Base-by-base conservation (phyloP, 2,113 vertebrate genomes). In the Nyctibius bracteatus region DNA sequence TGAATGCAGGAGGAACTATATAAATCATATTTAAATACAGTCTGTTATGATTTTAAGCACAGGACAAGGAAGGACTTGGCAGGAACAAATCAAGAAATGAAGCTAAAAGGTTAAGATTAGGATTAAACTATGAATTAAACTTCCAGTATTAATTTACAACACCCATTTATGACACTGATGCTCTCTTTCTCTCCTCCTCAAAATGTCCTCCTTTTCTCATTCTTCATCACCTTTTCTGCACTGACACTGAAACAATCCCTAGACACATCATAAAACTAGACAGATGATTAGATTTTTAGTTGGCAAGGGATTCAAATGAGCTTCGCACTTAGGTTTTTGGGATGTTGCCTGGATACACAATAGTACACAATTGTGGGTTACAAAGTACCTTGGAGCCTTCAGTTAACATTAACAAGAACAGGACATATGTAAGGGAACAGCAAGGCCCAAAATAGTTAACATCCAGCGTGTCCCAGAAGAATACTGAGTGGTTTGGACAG, bases 231-330 rank as follows among this genome's bases (percentile, higher is more conserved):
- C 72, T 71, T 72, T 72, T 83, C 83, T 78, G 59, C 54, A 52
- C 59, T 75, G 84, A 91, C 79, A 80, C 73, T 71, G 88, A 77
- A 96, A 89, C 93, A 85, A 91, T 88, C 94, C 92, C 51, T 82
- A 57, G 88, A 87, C 96, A 97, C 91, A 85, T 91, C 46, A 77
- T 90, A 86, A 90, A 92, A 92, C 71, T 22, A 82, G 87, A 88
- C 87, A 97, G 72, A 77, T 63, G 95, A 97, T 95, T 94, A 93
- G 85, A 95, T 95, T 90, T n/a, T 88, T 85, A 87, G 33, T 41
- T 94, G 94, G 95, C 81, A 84, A 93, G 55, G 58, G 75, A 82
- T 86, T 94, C 74, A 74, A 67, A 58, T 63, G 49, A 97, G 96
- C 85, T 89, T 94, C 66, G 92, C 81, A 63, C 87, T 90, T 90